Evolutionary conservation across 2,888 invertebrate species (phyloP).

Genomic region (Drosophila diplacantha): DNA sequence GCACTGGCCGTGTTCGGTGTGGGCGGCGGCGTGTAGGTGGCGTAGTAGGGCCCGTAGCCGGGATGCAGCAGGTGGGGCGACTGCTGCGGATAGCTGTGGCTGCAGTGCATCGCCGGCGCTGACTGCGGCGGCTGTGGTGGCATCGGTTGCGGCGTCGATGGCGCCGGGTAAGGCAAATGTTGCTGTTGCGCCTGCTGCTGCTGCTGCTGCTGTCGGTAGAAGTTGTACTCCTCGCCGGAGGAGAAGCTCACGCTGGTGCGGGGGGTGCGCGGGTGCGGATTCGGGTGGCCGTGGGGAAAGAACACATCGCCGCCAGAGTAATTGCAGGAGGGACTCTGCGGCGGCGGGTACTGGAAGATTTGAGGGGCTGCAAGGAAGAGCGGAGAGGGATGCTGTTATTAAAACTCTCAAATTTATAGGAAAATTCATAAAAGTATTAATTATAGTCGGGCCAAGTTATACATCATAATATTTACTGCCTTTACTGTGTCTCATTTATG

Average conservation of each 20-base stretch:
- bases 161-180: conserved; percentile 59
- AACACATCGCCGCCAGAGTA: conserved; percentile 75
- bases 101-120: conserved; percentile 72
- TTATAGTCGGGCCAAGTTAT: no score
- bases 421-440: background rate
- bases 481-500: background rate
- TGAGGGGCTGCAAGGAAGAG: conserved; percentile 71
- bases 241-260: conserved; percentile 74
- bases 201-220: conserved; percentile 66
- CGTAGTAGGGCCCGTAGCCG: conserved; percentile 58
- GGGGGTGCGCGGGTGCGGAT: conserved; percentile 71
- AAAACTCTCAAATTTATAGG: background rate
- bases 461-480: no score
- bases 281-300: conserved; percentile 72
- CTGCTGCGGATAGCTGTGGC: conserved; percentile 66
- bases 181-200: conserved; percentile 9
- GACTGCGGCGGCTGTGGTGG: conserved; percentile 71
- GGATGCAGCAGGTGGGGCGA: conserved; percentile 63
- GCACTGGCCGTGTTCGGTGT: conserved; percentile 71
- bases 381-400: background rate
- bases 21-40: conserved; percentile 74
- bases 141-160: conserved; percentile 66
- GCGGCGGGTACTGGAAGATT: conserved; percentile 76
- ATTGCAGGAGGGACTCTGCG: conserved; percentile 76
- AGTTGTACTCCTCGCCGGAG: conserved; percentile 73